Evolutionary conservation across 2,113 vertebrate genomes (phyloP).

Genomic region (Phaetusa simplex): DNA sequence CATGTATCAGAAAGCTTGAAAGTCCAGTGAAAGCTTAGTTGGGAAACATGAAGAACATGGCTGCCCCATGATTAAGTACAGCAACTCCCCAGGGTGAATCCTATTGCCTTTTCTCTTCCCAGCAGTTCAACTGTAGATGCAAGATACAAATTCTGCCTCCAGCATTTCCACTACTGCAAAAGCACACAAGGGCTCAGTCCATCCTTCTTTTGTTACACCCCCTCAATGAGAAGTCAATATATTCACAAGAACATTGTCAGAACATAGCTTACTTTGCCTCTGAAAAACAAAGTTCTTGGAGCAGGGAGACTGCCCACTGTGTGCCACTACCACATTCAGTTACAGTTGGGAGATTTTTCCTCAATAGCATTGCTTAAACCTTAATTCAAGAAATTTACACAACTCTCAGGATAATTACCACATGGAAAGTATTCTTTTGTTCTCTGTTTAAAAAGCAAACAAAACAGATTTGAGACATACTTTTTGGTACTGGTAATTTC

Average conservation of each 20-base stretch:
- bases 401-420: neutral
- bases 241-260: neutral
- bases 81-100: neutral
- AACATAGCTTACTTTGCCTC: neutral
- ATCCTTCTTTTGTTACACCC: neutral
- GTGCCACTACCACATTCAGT: neutral
- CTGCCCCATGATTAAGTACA: neutral
- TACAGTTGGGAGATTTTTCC: neutral
- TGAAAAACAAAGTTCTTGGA: neutral
- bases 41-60: rapidly evolving
- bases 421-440: neutral
- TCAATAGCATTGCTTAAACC: neutral
- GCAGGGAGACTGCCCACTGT: neutral
- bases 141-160: neutral
- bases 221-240: neutral
- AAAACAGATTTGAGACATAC: neutral
- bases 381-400: neutral
- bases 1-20: neutral
- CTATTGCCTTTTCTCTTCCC: neutral
- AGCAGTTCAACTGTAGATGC: neutral
- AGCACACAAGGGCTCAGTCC: neutral
- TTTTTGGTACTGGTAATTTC: neutral
- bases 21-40: neutral
- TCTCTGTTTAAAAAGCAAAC: neutral
- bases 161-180: neutral